Base-by-base conservation (phyloP, 1,140 invertebrate species). In the Drosophila asahinai region DNA sequence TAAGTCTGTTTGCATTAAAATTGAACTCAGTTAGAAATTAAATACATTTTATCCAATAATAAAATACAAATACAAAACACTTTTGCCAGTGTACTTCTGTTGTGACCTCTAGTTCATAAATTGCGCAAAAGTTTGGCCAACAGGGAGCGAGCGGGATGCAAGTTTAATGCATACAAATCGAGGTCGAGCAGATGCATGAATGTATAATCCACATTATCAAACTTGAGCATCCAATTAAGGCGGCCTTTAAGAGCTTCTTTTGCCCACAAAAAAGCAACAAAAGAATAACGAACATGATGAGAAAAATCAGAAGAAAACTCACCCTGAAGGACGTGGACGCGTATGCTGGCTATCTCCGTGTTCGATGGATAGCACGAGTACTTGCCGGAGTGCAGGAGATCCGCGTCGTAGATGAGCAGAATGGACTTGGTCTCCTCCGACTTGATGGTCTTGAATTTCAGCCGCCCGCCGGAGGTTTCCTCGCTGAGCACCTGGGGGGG, bases 311-410 rank as follows among this genome's bases (percentile, higher is more conserved):
- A 38, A 15, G 52, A 22, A 59, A 22, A 92, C 91, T 92, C 63
- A 93, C 93, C 93, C 75, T 93, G 93, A 36, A 93, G 81, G 3
- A 93, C 94, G 57, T 95, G 94, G 33, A 95, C 94, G 59, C 93
- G 93, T 74, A 95, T 94, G 74, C 93, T 94, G 72, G 94, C 93
- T 57, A 94, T 93, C 60, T 94, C 94, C 25, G 94, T 94, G 68
- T 94, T 94, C 52, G 93, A 93, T 74, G 94, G 94, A 75, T 93
- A 92, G 76, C 94, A 94, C 7, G 93, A 94, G 86, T 94, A 94
- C 80, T 93, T 93, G 49, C 94, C 94, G 1, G 94, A 94, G 74
- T 94, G 94, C 57, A 90, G 77, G 58, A 93, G 66, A 80, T 93
- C 92, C 57, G 93, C 92, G 79, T 91, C 86, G 77, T 92, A 91